Evolutionary conservation across 2,113 vertebrate species (phyloP).

Genomic region (Pampusana beccarii): DNA sequence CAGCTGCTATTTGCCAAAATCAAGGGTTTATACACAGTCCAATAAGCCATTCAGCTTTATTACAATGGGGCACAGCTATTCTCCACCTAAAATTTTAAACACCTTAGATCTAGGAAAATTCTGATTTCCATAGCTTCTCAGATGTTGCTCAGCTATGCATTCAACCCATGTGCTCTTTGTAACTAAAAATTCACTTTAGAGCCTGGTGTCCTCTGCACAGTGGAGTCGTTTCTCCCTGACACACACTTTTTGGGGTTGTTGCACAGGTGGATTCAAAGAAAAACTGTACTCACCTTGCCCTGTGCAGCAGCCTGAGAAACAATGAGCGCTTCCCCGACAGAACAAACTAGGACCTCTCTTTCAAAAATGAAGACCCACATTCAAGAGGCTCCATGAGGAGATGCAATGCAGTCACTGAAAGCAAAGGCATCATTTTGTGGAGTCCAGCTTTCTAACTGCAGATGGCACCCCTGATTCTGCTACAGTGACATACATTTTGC

Average conservation of each 20-base stretch:
- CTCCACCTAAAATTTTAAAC: neutral
- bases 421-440: neutral
- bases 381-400: neutral
- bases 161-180: neutral
- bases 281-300: neutral
- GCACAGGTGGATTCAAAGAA: neutral
- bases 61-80: neutral
- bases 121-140: neutral
- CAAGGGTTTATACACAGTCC: neutral
- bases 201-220: neutral
- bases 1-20: conserved; percentile 35
- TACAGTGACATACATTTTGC: conserved; percentile 13
- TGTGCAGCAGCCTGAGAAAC: neutral
- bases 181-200: neutral
- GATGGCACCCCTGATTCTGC: conserved; percentile 9
- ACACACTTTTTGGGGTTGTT: neutral
- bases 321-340: neutral
- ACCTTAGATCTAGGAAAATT: neutral
- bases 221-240: neutral
- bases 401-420: neutral
- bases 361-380: neutral
- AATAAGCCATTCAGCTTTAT: neutral
- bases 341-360: neutral
- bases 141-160: neutral
- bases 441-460: conserved; percentile 7